These are phyloP conservation scores for Pipistrellus nathusii DNA, from an alignment of 2,797 vertebrate genomes.

Conservation along the genomic window DNA sequence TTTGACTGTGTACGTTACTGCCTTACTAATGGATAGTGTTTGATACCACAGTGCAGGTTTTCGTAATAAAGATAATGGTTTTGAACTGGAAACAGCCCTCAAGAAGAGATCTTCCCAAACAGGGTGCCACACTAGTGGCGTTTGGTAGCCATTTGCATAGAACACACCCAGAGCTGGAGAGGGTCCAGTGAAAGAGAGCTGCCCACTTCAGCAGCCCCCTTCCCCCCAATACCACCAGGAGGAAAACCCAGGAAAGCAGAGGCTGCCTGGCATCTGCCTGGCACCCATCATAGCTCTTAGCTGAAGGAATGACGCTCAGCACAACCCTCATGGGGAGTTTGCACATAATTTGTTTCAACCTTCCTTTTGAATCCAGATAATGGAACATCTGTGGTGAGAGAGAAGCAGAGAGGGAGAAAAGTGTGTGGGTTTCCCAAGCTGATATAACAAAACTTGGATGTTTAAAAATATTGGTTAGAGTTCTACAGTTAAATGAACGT, in stretches of 20 bases:
- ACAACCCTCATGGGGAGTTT: background rate
- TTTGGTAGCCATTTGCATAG: background rate
- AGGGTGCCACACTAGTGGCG: background rate
- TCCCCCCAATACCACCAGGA: background rate
- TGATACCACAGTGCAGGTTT: background rate
- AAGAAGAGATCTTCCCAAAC: background rate
- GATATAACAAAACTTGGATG: background rate
- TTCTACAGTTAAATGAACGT: background rate
- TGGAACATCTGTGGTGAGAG: background rate
- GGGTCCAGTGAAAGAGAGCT: background rate
- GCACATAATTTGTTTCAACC: background rate
- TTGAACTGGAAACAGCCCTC: background rate
- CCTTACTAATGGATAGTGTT: background rate
- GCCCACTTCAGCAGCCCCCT: background rate
- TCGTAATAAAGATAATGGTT: background rate
- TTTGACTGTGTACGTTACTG: background rate
- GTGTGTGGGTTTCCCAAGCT: background rate
- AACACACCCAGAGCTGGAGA: background rate
- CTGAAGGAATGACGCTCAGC: background rate
- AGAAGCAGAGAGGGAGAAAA: too few species aligned
- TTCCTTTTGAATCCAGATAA: constrained; percentile 21
- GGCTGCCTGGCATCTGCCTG: fast-evolving
- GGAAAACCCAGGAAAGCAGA: background rate
- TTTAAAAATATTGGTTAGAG: background rate
- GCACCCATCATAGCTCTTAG: background rate